Evolutionary conservation across 2,797 vertebrate genomes (phyloP), one percentile per base, ranked within the genome.

Genomic region (Amniataba percoides): DNA sequence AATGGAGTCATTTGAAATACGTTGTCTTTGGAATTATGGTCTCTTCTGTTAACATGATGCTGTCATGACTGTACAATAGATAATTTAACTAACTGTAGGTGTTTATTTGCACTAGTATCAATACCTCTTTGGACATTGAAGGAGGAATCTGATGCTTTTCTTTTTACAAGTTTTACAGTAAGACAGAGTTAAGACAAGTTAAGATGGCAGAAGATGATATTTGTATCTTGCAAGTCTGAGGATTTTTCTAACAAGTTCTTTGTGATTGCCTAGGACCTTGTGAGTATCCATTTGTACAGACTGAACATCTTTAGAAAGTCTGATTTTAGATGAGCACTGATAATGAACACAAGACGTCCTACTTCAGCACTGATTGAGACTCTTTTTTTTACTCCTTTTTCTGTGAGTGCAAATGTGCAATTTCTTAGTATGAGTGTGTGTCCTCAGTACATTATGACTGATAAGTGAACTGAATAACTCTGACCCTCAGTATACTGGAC

Each of bases 241-340:
- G n/a, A 25, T n/a, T 31, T 60, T 74, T 76, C 40, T 0, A 60
- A 40, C 12, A 27, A 18, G 65, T 68, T 73, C 23, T 36, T 43
- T 10, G 27, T 61, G 49, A 59, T 69, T 71, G 39, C 9, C 3
- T 72, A 40, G 15, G 23, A 61, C 43, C 12, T 66, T 23, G 25
- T 3, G 4, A 74, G 42, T 46, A 25, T 57, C 18, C 51, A 10
- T 39, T 45, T 53, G 49, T 56, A 40, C 23, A 2, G 64, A 77
- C 15, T 56, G 15, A 56, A 65, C 62, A 10, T 67, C 48, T 66
- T 74, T 3, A 46, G 7, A 51, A 65, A 27, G n/a, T 78, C 57
- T 80, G n/a, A 85, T 77, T 77, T 69, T 27, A 86, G 27, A 52
- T 46, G 43, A 74, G 45, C 34, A 31, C 31, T 61, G n/a, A 43